phyloP scores from a whole-genome alignment of 1,140 invertebrate species.

The Drosophila kikkawai region DNA sequence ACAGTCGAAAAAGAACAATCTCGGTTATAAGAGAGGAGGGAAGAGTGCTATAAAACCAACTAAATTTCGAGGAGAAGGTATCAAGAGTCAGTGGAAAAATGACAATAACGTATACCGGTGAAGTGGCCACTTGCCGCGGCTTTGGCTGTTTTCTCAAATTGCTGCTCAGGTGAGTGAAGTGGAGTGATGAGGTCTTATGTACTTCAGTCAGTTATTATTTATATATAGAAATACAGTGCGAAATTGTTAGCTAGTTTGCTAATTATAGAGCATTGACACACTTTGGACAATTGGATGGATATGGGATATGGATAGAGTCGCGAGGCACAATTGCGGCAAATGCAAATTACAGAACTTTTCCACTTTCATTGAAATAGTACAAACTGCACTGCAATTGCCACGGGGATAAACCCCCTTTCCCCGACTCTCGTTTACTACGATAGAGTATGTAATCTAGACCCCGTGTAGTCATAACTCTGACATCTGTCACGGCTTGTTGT shows the following conservation, averaged over 20 bases:
- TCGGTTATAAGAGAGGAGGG: conserved; percentile 28
- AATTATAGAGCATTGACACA: conserved; percentile 70
- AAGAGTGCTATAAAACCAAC: conserved; percentile 23
- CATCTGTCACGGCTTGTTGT: conserved; percentile 78
- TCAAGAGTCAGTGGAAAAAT: conserved; percentile 85
- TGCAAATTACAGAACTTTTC: conserved; percentile 72
- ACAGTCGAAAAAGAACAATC: conserved; percentile 20
- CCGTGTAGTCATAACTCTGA: conserved; percentile 51
- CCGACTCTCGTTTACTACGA: not conserved
- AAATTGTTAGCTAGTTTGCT: conserved; percentile 49
- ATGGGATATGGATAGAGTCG: conserved; percentile 13
- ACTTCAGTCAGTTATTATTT: conserved; percentile 14
- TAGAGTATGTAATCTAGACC: conserved; percentile 54
- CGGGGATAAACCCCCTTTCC: not conserved
- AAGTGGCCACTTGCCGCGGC: conserved; percentile 94
- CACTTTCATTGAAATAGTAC: conserved; percentile 25
- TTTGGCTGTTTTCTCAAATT: conserved; percentile 95
- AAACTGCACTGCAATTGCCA: conserved; percentile 41
- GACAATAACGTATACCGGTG: conserved; percentile 95
- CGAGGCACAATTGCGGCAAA: conserved; percentile 38
- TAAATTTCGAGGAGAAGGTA: conserved; percentile 18
- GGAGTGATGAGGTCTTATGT: conserved; percentile 23
- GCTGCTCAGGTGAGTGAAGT: conserved; percentile 88
- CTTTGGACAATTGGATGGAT: conserved; percentile 29
- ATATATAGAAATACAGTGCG: conserved; percentile 15